Evolutionary conservation across 1,140 invertebrate species (phyloP).

Genomic region (Orius insidiosus): DNA sequence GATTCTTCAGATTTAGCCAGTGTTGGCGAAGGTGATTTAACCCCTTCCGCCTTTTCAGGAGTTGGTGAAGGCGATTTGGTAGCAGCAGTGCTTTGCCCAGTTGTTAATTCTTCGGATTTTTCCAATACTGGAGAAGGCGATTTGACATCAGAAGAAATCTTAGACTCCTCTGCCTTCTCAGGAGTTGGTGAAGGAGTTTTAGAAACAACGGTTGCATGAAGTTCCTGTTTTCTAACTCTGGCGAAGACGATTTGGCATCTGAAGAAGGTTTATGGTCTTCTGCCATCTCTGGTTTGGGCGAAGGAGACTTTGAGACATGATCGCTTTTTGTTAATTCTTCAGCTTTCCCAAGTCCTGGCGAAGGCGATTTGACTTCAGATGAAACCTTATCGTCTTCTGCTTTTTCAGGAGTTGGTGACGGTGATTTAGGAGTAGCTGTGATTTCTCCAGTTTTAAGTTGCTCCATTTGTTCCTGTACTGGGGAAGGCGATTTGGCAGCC

Average conservation of each 20-base stretch:
- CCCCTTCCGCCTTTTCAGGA: neutral
- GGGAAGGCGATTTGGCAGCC: neutral
- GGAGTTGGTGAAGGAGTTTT: conserved; percentile 7
- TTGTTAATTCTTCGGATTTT: conserved; percentile 8
- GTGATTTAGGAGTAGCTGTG: neutral
- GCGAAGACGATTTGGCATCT: neutral
- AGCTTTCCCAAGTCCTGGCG: neutral
- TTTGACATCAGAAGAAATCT: conserved; percentile 8
- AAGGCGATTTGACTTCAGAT: neutral
- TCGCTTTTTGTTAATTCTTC: too few species aligned
- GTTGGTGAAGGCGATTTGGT: neutral
- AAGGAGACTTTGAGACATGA: neutral
- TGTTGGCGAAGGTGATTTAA: neutral
- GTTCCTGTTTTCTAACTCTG: neutral
- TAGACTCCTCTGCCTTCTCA: neutral
- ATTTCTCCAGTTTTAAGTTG: too few species aligned
- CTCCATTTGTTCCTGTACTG: neutral
- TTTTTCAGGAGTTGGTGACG: neutral
- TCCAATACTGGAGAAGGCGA: conserved; percentile 18
- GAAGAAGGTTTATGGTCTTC: neutral
- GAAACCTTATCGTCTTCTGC: neutral
- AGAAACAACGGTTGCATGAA: neutral
- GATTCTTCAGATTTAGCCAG: neutral
- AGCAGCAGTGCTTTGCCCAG: neutral
- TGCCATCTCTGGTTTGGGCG: neutral